These are phyloP conservation scores for Aproaerema taeniolella DNA, from an alignment of 2,888 invertebrate genomes.

Conservation along the genomic window DNA sequence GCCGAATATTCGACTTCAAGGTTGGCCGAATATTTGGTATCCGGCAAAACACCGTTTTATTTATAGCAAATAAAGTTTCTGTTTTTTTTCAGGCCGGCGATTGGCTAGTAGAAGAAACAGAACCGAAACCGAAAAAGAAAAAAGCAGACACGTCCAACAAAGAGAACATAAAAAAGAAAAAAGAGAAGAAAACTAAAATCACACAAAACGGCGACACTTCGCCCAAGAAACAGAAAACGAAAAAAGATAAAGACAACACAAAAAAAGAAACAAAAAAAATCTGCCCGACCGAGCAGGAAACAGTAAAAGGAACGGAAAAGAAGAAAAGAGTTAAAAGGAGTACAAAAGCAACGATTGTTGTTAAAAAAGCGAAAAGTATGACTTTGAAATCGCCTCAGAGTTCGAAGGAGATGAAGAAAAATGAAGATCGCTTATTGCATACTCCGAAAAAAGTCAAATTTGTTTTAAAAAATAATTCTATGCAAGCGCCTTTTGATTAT, in stretches of 20 bases:
- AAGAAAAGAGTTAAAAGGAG: constrained; percentile 7
- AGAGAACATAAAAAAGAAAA: constrained; percentile 37
- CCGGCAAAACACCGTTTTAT: too few species aligned
- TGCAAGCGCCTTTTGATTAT: constrained; percentile 86
- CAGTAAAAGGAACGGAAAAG: not conserved
- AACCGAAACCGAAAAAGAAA: constrained; percentile 27
- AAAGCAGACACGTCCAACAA: constrained; percentile 35
- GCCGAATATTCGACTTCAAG: not conserved
- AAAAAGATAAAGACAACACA: constrained; percentile 27
- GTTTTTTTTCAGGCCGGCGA: constrained; percentile 39
- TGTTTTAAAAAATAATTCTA: constrained; percentile 81
- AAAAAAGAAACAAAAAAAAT: constrained; percentile 17
- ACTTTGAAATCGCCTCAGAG: too few species aligned
- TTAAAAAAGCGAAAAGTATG: not conserved
- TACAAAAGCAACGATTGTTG: constrained; percentile 18
- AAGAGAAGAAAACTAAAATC: constrained; percentile 22
- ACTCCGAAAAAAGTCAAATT: constrained; percentile 84
- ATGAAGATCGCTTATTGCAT: constrained; percentile 27
- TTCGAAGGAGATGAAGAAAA: too few species aligned
- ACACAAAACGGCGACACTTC: constrained; percentile 21
- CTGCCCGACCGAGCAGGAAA: not conserved
- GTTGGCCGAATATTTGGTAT: too few species aligned
- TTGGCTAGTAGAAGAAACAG: constrained; percentile 48
- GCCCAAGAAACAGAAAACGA: constrained; percentile 21
- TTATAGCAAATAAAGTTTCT: not conserved